Percentiles rank a stretch among this genome's conserved stretches.
phyloP scores from a whole-genome alignment of 1,140 invertebrate species.

The Solenopsis invicta region DNA sequence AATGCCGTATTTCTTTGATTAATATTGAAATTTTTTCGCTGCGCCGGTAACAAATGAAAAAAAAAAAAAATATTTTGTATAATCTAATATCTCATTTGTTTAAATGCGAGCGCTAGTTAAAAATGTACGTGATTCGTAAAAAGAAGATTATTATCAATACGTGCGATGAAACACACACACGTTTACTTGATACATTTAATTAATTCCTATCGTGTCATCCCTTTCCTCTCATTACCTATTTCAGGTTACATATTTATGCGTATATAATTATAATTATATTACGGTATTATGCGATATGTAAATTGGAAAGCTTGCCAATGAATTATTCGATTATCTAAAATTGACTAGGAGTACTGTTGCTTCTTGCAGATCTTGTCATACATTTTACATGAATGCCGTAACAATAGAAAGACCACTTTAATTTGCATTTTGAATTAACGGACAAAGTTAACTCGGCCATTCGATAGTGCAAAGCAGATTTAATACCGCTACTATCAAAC shows the following conservation, averaged over 20 bases:
- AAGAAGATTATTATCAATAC: constrained; percentile 6
- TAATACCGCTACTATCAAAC: not conserved
- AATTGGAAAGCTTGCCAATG: constrained; percentile 1
- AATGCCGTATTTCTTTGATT: not conserved
- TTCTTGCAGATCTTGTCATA: constrained; percentile 35
- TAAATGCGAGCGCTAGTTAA: not conserved
- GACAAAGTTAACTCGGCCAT: constrained; percentile 11
- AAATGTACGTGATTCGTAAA: constrained; percentile 8
- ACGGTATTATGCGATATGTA: not conserved
- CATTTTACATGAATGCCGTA: constrained; percentile 8
- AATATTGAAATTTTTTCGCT: not conserved
- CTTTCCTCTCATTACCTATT: constrained; percentile 27
- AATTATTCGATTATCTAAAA: constrained; percentile 39
- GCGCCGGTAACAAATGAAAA: not conserved
- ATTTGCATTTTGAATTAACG: constrained; percentile 53
- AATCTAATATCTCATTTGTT: not conserved
- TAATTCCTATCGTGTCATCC: not conserved
- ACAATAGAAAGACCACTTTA: constrained; percentile 37
- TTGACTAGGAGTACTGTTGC: not conserved
- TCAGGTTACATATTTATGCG: constrained; percentile 23
- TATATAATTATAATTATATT: not conserved
- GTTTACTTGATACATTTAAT: constrained; percentile 4
- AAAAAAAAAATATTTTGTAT: not conserved
- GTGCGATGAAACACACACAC: not conserved
- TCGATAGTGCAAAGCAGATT: constrained; percentile 31